Evolutionary conservation across 2,113 vertebrate genomes (phyloP).

Genomic region (Cinclus cinclus): DNA sequence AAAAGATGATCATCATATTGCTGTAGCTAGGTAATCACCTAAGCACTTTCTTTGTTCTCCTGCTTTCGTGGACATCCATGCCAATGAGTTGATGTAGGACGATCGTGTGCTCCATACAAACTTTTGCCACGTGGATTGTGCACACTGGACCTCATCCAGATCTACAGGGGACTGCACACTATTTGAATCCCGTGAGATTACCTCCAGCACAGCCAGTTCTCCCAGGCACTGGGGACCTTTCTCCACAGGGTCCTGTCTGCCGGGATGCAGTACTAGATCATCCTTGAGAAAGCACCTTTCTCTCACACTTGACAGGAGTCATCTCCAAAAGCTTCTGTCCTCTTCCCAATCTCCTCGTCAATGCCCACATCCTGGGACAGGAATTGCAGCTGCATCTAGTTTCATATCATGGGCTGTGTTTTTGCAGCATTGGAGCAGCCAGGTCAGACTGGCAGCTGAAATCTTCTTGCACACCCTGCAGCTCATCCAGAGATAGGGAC

Average conservation of each 20-base stretch:
- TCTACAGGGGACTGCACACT: not conserved
- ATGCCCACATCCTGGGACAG: not conserved
- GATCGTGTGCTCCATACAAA: not conserved
- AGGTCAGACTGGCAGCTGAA: not conserved
- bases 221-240: not conserved
- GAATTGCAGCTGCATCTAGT: not conserved
- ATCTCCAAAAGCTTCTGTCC: not conserved
- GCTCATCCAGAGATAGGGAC: not conserved
- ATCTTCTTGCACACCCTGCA: not conserved
- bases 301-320: not conserved
- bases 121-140: not conserved
- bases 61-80: not conserved
- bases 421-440: not conserved
- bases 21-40: not conserved
- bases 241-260: too few species aligned
- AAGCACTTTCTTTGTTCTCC: not conserved
- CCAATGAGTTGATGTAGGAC: too few species aligned
- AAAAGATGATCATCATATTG: not conserved
- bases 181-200: not conserved
- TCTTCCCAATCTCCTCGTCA: not conserved
- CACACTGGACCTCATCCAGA: not conserved
- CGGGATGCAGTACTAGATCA: too few species aligned
- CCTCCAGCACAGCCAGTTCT: too few species aligned
- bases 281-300: not conserved
- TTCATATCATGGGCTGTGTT: accelerated